Evolutionary conservation across 2,797 vertebrate species (phyloP).

Genomic region (Chrosomus eos): DNA sequence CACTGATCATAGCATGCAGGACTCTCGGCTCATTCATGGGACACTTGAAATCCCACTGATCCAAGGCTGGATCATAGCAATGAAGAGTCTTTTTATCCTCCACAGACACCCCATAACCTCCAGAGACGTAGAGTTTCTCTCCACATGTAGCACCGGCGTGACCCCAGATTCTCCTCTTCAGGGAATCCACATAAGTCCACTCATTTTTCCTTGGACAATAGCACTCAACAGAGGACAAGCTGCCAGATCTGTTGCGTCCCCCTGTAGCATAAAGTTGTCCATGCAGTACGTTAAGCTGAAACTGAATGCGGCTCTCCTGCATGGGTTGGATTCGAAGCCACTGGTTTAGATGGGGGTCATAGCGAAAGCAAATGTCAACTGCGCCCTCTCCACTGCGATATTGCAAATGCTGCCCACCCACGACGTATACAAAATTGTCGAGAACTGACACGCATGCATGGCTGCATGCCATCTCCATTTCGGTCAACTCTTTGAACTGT

Average conservation of each 20-base stretch:
- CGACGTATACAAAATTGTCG: constrained; percentile 94
- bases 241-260: constrained; percentile 93
- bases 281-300: constrained; percentile 87
- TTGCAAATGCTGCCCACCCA: constrained; percentile 94
- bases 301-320: constrained; percentile 96
- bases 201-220: constrained; percentile 92
- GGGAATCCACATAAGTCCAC: constrained; percentile 89
- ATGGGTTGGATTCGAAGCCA: constrained; percentile 93
- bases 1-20: constrained; percentile 90
- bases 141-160: constrained; percentile 86
- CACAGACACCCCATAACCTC: constrained; percentile 92
- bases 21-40: constrained; percentile 96
- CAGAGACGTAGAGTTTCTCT: constrained; percentile 88
- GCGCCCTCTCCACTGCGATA: constrained; percentile 96
- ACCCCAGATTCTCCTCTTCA: constrained; percentile 96
- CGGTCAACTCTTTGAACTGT: constrained; percentile 91
- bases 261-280: constrained; percentile 92
- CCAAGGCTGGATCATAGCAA: constrained; percentile 84
- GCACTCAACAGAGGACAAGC: constrained; percentile 91
- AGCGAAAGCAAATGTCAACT: constrained; percentile 88
- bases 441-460: constrained; percentile 92
- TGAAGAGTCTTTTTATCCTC: constrained; percentile 95
- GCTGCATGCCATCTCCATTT: constrained; percentile 93
- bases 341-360: constrained; percentile 89
- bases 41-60: constrained; percentile 91